phyloP scores from a whole-genome alignment of 2,797 vertebrate species.

The Euphonia xanthogaster region DNA sequence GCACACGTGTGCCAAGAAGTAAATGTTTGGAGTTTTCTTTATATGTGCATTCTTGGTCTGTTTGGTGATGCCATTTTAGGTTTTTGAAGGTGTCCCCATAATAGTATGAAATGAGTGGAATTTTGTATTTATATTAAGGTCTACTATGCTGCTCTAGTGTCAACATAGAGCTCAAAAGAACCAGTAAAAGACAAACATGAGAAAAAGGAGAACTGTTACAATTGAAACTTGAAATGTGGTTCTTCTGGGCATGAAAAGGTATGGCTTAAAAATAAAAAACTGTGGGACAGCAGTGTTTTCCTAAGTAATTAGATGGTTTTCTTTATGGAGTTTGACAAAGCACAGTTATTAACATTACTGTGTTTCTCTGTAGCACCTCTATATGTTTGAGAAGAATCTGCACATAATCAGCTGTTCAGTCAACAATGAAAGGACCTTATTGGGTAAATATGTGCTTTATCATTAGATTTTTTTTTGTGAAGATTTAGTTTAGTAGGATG shows the following conservation, averaged over 20 bases:
- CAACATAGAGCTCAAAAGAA: background rate
- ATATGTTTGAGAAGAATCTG: constrained; percentile 91
- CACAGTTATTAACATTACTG: background rate
- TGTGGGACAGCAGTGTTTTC: background rate
- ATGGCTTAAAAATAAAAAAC: background rate
- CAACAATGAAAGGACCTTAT: constrained; percentile 89
- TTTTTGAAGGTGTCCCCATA: background rate
- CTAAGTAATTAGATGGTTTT: background rate
- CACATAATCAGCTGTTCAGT: constrained; percentile 90
- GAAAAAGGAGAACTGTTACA: background rate
- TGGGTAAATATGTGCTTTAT: constrained; percentile 80
- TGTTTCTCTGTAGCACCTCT: constrained; percentile 84
- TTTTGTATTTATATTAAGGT: background rate
- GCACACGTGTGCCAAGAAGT: background rate
- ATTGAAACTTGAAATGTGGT: background rate
- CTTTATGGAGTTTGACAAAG: background rate
- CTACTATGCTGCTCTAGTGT: background rate
- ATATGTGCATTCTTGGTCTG: background rate
- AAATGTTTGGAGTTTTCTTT: background rate
- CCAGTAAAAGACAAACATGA: background rate
- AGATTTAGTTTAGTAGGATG: background rate
- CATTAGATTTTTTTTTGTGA: background rate
- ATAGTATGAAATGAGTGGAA: background rate
- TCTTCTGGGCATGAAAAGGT: background rate
- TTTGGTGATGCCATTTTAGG: background rate